phyloP scores from a whole-genome alignment of 2,888 invertebrate species.

The Leptopterna dolabrata region DNA sequence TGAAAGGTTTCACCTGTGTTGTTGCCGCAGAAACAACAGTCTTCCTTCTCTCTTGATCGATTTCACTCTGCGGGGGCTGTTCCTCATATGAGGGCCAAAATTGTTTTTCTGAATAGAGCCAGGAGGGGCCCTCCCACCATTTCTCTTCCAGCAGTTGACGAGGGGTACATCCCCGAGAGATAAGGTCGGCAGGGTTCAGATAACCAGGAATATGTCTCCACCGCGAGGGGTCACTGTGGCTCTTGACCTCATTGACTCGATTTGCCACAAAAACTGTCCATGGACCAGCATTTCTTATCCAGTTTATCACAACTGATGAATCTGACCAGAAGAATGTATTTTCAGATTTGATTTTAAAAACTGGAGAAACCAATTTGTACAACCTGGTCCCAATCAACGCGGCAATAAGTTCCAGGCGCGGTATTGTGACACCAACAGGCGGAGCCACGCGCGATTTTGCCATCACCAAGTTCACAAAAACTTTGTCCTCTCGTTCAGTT shows the following conservation, averaged over 20 bases:
- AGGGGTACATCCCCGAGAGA: conserved; percentile 62
- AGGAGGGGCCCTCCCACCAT: conserved; percentile 43
- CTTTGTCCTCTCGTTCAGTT: conserved; percentile 12
- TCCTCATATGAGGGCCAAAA: conserved; percentile 3
- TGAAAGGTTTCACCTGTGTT: background rate
- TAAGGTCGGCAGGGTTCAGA: conserved; percentile 60
- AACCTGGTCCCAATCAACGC: conserved; percentile 45
- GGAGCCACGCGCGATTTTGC: conserved; percentile 49
- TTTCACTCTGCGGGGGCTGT: background rate
- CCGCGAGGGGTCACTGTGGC: conserved; percentile 56
- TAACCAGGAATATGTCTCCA: conserved; percentile 64
- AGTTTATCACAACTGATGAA: conserved; percentile 47
- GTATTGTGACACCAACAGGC: conserved; percentile 28
- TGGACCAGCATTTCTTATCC: conserved; percentile 39
- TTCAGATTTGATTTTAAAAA: background rate
- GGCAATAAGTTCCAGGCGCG: conserved; percentile 52
- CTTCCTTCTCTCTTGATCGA: background rate
- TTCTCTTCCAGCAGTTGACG: background rate
- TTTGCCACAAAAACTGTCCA: conserved; percentile 52
- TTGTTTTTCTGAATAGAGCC: background rate
- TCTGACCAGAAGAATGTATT: conserved; percentile 47
- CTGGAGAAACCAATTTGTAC: background rate
- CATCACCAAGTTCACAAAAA: conserved; percentile 27
- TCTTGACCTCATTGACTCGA: conserved; percentile 19
- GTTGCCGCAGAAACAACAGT: background rate